Base-by-base conservation (phyloP, 1,140 invertebrate species). In the Psilanteris sp. region DNA sequence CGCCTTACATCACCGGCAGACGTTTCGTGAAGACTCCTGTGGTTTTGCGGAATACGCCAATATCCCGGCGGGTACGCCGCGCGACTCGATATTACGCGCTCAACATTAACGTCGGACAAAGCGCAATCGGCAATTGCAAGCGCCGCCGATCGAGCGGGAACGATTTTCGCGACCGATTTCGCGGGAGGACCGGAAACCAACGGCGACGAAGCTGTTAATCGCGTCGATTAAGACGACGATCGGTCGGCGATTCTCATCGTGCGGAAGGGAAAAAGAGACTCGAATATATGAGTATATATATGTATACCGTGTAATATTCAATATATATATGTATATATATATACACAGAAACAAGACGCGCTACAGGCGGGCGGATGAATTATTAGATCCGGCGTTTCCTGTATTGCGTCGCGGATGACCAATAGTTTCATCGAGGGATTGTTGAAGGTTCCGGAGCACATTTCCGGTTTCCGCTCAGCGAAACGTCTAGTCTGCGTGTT, bases 381-480 rank as follows among this genome's bases (percentile, higher is more conserved):
- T 88, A 89, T 89, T 87, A 87, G 82, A 87, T 88, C 84, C 87
- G 85, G 83, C 64, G 81, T 82, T 84, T 89, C 87, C 86, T 84
- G 82, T 85, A 86, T 83, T 85, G 83, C 86, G 84, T 87, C 85
- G 85, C 79, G 85, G 85, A 88, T 88, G 87, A 88, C 87, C 87
- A 88, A 89, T 87, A 88, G 87, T 87, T 89, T 88, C 86, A 88
- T 87, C 87, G 87, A 88, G 86, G 86, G 85, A 88, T 88, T 87
- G 87, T 89, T 87, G 87, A 89, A 88, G 85, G 79, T 87, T 89
- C 87, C 87, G 87, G 83, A 84, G 80, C 87, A 88, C 87, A 88
- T 89, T 88, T 89, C 87, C 87, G 83, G 81, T 83, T 89, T 88
- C 87, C 87, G 87, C 68, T 79, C 67, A 62, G 70, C 77, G 72